These are phyloP conservation scores for Chalcis sispes DNA, from an alignment of 2,888 invertebrate genomes.

Conservation along the genomic window DNA sequence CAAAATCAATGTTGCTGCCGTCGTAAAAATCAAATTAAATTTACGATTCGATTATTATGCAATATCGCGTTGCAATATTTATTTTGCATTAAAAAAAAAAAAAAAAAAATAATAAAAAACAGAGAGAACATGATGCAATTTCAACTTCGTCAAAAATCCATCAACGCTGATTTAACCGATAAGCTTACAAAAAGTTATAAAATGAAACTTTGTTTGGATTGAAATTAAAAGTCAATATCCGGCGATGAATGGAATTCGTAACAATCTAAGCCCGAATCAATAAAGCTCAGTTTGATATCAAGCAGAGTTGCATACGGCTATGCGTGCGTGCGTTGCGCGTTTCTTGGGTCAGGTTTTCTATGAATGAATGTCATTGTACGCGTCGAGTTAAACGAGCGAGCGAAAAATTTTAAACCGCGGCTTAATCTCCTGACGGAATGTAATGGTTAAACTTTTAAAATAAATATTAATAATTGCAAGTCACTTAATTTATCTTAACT, in stretches of 20 bases:
- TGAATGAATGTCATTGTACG: too few relatives aligned
- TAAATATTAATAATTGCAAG: too few relatives aligned
- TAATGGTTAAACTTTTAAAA: too few relatives aligned
- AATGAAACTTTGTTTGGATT: background rate
- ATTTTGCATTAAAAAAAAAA: background rate
- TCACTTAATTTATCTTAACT: too few relatives aligned
- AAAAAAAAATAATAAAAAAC: background rate
- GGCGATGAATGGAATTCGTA: background rate
- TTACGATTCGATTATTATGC: conserved; percentile 9
- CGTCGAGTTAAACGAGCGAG: too few relatives aligned
- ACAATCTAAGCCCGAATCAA: conserved; percentile 23
- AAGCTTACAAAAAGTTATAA: too few relatives aligned
- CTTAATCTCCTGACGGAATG: too few relatives aligned
- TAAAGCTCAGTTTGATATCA: conserved; percentile 4
- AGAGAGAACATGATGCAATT: background rate
- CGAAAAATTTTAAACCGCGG: too few relatives aligned
- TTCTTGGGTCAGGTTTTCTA: too few relatives aligned
- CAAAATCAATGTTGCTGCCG: background rate
- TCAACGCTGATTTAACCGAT: too few relatives aligned
- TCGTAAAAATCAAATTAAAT: conserved; percentile 26
- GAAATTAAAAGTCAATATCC: background rate
- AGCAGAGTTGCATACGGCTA: too few relatives aligned
- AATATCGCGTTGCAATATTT: background rate
- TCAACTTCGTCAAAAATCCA: background rate
- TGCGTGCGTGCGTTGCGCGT: too few relatives aligned